Evolutionary conservation across 2,113 vertebrate genomes (phyloP), one percentile per base, ranked within the genome.

Genomic region (Vulpes vulpes): DNA sequence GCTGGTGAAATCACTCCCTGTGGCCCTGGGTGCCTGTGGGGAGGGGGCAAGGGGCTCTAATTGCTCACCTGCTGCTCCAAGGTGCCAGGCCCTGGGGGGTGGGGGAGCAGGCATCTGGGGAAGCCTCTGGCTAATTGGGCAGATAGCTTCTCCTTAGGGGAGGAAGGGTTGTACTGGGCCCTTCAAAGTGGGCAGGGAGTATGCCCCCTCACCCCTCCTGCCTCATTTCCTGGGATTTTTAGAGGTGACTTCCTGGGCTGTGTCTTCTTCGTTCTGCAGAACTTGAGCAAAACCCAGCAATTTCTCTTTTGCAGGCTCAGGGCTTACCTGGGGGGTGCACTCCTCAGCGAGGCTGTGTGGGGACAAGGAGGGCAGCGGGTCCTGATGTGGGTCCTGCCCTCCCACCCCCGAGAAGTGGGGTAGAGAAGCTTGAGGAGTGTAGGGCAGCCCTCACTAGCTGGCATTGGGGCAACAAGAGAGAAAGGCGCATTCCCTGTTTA

Each of bases 61-160:
- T 96, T 89, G 86, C 60, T 98, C 91, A 89, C 78, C 96, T 95
- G 89, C 78, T 83, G 57, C 91, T 91, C 55, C 0, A 1, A 84
- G 91, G 64, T 53, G 22, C 81, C 30, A 51, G 79, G 78, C 53
- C 59, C 20, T 8, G n/a, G 25, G 69, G 8, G 74, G 11, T 1
- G 23, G 35, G 2, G n/a, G 35, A 14, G 20, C 3, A 4, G 59
- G 55, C 19, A 0, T 60, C n/a, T 23, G 74, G 76, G 73, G 81
- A 69, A 69, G 92, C 11, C 25, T 69, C 78, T 38, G 73, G 86
- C 76, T 97, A 81, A 93, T 59, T 67, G 92, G n/a, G 12, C n/a
- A 32, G 14, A 38, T 1, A 2, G 15, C 84, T 25, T 11, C 35
- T 88, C 59, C 82, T 43, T 19, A 17, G 57, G 9, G 9, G 30